A percentile compares a stretch with the other conserved stretches of the same genome.
Evolutionary conservation across 2,797 vertebrate species (phyloP).

Genomic region (Pantherophis alleghaniensis): DNA sequence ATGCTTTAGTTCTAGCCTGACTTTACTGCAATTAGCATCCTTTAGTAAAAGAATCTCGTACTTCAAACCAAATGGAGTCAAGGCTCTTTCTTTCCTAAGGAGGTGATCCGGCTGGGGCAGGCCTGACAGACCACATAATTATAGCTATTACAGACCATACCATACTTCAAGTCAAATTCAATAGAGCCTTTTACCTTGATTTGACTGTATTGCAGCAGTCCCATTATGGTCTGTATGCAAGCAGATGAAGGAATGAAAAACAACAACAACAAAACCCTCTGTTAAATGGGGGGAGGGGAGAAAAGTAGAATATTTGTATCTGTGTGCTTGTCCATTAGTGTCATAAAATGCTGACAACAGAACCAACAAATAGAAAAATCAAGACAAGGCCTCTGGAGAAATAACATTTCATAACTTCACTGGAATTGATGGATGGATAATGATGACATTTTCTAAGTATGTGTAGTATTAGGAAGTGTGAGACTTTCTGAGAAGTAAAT

Average conservation of each 20-base stretch:
- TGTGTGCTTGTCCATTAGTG: conserved; percentile 50
- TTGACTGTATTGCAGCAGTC: conserved; percentile 39
- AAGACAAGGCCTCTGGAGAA: conserved; percentile 46
- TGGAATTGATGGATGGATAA: conserved; percentile 49
- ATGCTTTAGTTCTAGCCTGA: not conserved
- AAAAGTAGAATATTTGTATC: conserved; percentile 46
- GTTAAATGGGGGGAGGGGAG: conserved; percentile 36
- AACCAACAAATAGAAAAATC: conserved; percentile 59
- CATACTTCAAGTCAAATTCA: conserved; percentile 28
- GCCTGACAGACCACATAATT: conserved; percentile 11
- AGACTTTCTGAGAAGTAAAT: conserved; percentile 33
- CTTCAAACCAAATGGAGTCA: not conserved
- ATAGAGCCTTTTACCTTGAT: conserved; percentile 41
- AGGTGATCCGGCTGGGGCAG: not conserved
- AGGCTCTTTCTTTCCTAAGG: not conserved
- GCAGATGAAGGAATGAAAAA: conserved; percentile 47
- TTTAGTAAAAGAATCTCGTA: not conserved
- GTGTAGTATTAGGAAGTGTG: conserved; percentile 44
- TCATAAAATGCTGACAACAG: conserved; percentile 57
- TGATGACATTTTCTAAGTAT: conserved; percentile 56
- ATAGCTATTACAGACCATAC: not conserved
- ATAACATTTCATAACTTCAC: conserved; percentile 61
- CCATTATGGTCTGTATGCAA: conserved; percentile 23
- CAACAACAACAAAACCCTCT: not conserved
- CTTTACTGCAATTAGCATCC: not conserved